Evolutionary conservation across 2,888 invertebrate species (phyloP).

Genomic region (Drosophila basisetae): DNA sequence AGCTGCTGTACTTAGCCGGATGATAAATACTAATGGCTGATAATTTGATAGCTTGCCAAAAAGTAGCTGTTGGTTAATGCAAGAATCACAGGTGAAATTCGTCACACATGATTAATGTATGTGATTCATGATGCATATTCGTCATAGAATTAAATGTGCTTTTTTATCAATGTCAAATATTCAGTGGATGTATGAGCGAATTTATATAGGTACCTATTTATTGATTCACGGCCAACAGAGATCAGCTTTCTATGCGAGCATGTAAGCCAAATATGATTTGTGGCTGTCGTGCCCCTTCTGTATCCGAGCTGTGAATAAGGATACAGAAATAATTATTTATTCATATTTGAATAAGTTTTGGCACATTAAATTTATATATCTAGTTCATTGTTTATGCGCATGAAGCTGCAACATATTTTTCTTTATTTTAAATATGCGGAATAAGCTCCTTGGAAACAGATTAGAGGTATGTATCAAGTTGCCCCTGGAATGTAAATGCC

Average conservation of each 20-base stretch:
- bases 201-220: constrained; percentile 42
- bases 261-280: constrained; percentile 39
- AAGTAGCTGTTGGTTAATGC: constrained; percentile 52
- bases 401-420: constrained; percentile 37
- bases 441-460: constrained; percentile 13
- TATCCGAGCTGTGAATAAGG: background rate
- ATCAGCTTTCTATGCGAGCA: constrained; percentile 38
- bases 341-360: constrained; percentile 32
- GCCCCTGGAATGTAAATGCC: constrained; percentile 5
- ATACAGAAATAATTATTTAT: constrained; percentile 35
- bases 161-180: constrained; percentile 54
- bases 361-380: constrained; percentile 49
- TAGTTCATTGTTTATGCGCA: constrained; percentile 66
- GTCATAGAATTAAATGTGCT: background rate
- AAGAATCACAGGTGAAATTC: constrained; percentile 49
- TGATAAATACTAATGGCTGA: constrained; percentile 46
- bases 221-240: constrained; percentile 60
- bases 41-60: constrained; percentile 63
- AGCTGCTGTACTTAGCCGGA: constrained; percentile 47
- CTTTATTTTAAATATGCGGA: constrained; percentile 50
- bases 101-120: constrained; percentile 64
- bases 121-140: constrained; percentile 50
- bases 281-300: constrained; percentile 30
- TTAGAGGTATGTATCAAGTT: constrained; percentile 48
- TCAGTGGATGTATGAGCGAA: constrained; percentile 12